Percentiles rank a stretch among this genome's conserved stretches.
Evolutionary conservation across 2,797 vertebrate genomes (phyloP).

Genomic region (Pampus argenteus): DNA sequence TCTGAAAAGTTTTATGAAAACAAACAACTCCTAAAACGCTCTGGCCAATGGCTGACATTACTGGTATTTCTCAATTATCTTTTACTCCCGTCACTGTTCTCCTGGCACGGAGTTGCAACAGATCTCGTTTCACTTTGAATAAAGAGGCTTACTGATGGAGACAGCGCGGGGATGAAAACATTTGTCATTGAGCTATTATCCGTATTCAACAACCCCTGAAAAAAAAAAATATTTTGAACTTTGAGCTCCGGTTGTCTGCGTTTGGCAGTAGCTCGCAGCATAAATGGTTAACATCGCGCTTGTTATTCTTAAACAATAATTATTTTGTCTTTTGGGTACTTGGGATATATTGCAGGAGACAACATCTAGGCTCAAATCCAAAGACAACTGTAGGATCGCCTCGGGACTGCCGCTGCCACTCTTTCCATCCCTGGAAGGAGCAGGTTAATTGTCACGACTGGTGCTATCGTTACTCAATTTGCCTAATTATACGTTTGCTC

Average conservation of each 20-base stretch:
- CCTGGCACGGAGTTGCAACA: slow-evolving; percentile 45
- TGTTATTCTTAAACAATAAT: slow-evolving; percentile 56
- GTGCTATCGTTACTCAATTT: slow-evolving; percentile 62
- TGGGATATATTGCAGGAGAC: slow-evolving; percentile 49
- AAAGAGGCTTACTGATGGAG: slow-evolving; percentile 49
- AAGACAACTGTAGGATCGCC: slow-evolving; percentile 51
- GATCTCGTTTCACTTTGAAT: slow-evolving; percentile 62
- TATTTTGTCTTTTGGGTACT: slow-evolving; percentile 64
- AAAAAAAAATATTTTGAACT: slow-evolving; percentile 49
- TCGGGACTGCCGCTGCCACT: slow-evolving; percentile 52
- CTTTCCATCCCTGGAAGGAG: slow-evolving; percentile 43
- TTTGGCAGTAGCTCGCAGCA: slow-evolving; percentile 21
- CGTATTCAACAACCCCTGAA: background rate
- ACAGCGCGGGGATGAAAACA: slow-evolving; percentile 47
- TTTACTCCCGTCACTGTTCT: slow-evolving; percentile 32
- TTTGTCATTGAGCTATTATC: slow-evolving; percentile 51
- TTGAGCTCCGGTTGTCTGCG: slow-evolving; percentile 17
- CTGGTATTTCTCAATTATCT: slow-evolving; percentile 63
- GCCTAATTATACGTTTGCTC: slow-evolving; percentile 72
- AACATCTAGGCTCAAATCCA: slow-evolving; percentile 62
- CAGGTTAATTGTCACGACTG: slow-evolving; percentile 73
- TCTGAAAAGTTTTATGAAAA: slow-evolving; percentile 46
- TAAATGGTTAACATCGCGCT: slow-evolving; percentile 48
- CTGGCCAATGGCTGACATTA: slow-evolving; percentile 4
- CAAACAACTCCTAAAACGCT: slow-evolving; percentile 35